These are phyloP conservation scores for Lampropteryx suffumata DNA, from an alignment of 2,888 invertebrate genomes.

Conservation along the genomic window DNA sequence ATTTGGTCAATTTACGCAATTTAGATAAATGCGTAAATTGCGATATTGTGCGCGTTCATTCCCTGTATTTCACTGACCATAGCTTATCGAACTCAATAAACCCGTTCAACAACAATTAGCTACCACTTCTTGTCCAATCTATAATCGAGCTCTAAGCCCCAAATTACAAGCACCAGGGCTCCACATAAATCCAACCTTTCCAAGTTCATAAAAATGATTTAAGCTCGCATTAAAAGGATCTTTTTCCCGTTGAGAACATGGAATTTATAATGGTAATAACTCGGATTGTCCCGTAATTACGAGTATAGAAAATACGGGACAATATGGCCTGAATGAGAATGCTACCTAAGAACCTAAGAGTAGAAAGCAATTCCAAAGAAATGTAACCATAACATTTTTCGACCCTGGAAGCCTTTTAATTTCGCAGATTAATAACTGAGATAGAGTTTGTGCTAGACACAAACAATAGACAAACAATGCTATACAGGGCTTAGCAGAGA, in stretches of 20 bases:
- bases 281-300: slow-evolving; percentile 64
- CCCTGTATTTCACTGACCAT: neutral
- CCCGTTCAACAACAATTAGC: slow-evolving; percentile 7
- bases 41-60: too few relatives aligned
- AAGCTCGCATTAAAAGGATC: slow-evolving; percentile 74
- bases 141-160: slow-evolving; percentile 44
- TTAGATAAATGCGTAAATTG: too few relatives aligned
- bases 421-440: slow-evolving; percentile 53
- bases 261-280: slow-evolving; percentile 72
- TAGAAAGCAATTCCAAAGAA: slow-evolving; percentile 37
- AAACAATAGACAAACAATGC: slow-evolving; percentile 59
- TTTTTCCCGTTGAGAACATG: slow-evolving; percentile 63
- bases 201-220: slow-evolving; percentile 80
- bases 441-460: slow-evolving; percentile 48
- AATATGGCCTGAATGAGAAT: slow-evolving; percentile 23
- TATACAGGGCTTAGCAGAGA: slow-evolving; percentile 39
- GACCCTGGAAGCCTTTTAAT: slow-evolving; percentile 46
- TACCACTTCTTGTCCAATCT: slow-evolving; percentile 28
- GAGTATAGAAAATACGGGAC: slow-evolving; percentile 31
- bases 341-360: slow-evolving; percentile 17
- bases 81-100: slow-evolving; percentile 5
- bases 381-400: slow-evolving; percentile 37
- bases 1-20: too few relatives aligned
- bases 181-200: slow-evolving; percentile 75
- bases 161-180: slow-evolving; percentile 62